Percentiles rank a stretch among this genome's conserved stretches.
Conservation (phyloP, 1,140 invertebrate genomes). For the Achatina immaculata region DNA sequence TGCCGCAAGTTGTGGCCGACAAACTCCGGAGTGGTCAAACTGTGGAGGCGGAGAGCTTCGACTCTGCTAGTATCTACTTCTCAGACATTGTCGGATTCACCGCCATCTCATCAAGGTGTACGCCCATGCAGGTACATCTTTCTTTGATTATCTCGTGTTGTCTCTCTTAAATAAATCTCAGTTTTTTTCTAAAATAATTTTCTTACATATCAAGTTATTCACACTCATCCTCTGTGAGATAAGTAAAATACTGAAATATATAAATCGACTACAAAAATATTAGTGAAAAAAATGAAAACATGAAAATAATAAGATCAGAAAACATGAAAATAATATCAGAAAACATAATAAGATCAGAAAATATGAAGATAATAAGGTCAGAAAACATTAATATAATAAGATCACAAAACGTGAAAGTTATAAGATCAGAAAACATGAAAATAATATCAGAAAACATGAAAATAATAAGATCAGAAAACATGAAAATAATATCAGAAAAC, state of each 20-base stretch:
- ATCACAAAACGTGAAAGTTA: no score
- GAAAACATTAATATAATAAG: no score
- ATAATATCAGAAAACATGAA: no score
- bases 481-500: no score
- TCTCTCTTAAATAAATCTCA: not conserved
- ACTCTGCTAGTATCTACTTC: constrained; percentile 80
- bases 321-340: no score
- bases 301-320: no score
- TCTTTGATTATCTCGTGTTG: not conserved
- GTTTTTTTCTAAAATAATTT: not conserved
- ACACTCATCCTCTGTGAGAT: not conserved
- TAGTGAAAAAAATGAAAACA: constrained; percentile 18
- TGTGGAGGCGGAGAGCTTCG: constrained; percentile 52
- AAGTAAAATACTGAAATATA: not conserved
- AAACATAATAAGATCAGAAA: no score
- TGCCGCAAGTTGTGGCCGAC: constrained; percentile 53
- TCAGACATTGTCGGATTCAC: constrained; percentile 88
- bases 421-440: no score
- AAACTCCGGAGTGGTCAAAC: constrained; percentile 45
- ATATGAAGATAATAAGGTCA: no score
- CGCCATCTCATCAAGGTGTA: constrained; percentile 83
- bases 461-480: no score
- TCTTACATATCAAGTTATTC: no score
- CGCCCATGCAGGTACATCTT: constrained; percentile 74
- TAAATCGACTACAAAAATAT: not conserved